Conservation (phyloP, 2,113 vertebrate genomes). For the Channa maculata region DNA sequence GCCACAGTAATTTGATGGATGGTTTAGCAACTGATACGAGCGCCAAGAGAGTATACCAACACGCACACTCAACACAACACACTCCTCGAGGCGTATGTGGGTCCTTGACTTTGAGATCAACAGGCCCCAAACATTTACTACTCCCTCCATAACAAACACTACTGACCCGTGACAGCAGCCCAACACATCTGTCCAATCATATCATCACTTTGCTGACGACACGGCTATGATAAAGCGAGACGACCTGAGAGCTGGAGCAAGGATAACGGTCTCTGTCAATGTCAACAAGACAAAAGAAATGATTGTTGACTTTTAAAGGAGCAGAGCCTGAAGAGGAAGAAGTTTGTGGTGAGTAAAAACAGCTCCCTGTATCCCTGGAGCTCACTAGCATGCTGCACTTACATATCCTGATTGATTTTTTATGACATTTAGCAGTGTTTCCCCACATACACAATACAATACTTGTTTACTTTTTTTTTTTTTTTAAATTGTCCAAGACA, state of each 20-base stretch:
- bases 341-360: background rate
- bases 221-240: slow-evolving; percentile 27
- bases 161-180: slow-evolving; percentile 42
- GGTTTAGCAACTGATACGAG: slow-evolving; percentile 70
- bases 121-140: slow-evolving; percentile 35
- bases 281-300: slow-evolving; percentile 44
- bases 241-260: background rate
- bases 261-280: slow-evolving; percentile 42
- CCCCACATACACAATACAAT: too few relatives aligned
- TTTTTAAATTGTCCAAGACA: too few relatives aligned
- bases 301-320: slow-evolving; percentile 26
- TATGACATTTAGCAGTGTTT: too few relatives aligned
- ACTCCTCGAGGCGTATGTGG: background rate
- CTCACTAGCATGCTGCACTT: too few relatives aligned
- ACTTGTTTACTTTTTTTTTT: too few relatives aligned
- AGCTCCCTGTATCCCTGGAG: too few relatives aligned
- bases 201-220: slow-evolving; percentile 44
- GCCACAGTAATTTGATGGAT: slow-evolving; percentile 79
- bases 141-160: slow-evolving; percentile 32
- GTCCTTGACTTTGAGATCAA: slow-evolving; percentile 67
- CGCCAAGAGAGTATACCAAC: slow-evolving; percentile 4
- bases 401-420: too few relatives aligned
- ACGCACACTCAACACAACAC: slow-evolving; percentile 20
- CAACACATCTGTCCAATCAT: slow-evolving; percentile 42
- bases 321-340: background rate